Evolutionary conservation across 2,888 invertebrate genomes (phyloP).

Genomic region (Ditula angustiorana): DNA sequence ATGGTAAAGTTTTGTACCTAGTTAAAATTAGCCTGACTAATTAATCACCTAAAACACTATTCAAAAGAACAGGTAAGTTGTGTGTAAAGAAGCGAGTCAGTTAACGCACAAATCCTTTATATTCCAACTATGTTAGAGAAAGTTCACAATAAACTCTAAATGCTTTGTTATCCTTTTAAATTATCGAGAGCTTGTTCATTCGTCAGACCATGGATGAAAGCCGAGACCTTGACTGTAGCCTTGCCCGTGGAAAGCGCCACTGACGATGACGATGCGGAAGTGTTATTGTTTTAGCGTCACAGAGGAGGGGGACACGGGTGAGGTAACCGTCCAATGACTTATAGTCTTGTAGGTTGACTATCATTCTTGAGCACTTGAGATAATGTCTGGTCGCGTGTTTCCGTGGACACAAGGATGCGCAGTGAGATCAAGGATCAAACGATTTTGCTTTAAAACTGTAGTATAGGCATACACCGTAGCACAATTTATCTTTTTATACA

Average conservation of each 20-base stretch:
- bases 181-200: slow-evolving; percentile 7
- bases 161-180: not conserved
- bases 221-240: slow-evolving; percentile 81
- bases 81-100: too few relatives aligned
- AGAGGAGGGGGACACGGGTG: slow-evolving; percentile 39
- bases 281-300: slow-evolving; percentile 70
- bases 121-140: too few relatives aligned
- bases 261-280: slow-evolving; percentile 78
- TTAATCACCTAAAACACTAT: too few relatives aligned
- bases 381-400: slow-evolving; percentile 21
- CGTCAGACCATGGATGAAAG: slow-evolving; percentile 61
- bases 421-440: slow-evolving; percentile 7
- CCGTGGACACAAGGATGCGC: slow-evolving; percentile 1
- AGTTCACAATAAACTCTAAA: too few relatives aligned
- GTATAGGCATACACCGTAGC: too few relatives aligned
- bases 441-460: not conserved
- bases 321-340: slow-evolving; percentile 39
- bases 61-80: too few relatives aligned
- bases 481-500: too few relatives aligned
- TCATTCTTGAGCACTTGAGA: slow-evolving; percentile 16
- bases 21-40: too few relatives aligned
- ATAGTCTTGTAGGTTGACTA: slow-evolving; percentile 8
- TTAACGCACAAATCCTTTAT: too few relatives aligned
- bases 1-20: too few relatives aligned
- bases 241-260: slow-evolving; percentile 76